Evolutionary conservation across 2,888 invertebrate species (phyloP).

Genomic region (Pandemis corylana): DNA sequence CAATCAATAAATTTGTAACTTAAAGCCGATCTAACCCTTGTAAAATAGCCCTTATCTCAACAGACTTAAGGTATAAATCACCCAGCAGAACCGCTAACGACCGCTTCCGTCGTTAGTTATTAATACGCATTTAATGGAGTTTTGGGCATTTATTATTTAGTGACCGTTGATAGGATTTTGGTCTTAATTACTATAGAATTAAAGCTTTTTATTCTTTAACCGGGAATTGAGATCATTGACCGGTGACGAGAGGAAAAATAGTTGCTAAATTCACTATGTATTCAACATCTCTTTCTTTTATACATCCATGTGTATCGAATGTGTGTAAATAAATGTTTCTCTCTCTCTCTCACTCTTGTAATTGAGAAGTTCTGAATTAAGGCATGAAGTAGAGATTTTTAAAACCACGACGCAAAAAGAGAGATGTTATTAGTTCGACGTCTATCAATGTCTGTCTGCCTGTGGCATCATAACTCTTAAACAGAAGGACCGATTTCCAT

Average conservation of each 20-base stretch:
- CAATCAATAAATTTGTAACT: slow-evolving; percentile 30
- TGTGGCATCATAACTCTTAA: no score
- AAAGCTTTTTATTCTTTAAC: not conserved
- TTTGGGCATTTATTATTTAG: slow-evolving; percentile 12
- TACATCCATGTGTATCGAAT: no score
- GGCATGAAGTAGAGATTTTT: not conserved
- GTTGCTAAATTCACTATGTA: not conserved
- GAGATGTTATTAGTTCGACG: no score
- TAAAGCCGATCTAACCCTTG: not conserved
- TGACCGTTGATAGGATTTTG: slow-evolving; percentile 12
- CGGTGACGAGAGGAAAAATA: not conserved
- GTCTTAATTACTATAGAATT: slow-evolving; percentile 14
- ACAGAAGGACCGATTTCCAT: no score
- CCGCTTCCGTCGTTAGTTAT: slow-evolving; percentile 18
- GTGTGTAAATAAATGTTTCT: no score
- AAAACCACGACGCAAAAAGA: no score
- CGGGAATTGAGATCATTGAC: not conserved
- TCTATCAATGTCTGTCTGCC: no score
- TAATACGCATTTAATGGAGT: slow-evolving; percentile 31
- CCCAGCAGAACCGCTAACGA: slow-evolving; percentile 21
- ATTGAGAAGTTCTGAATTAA: no score
- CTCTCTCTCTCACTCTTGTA: no score
- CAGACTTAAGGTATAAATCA: slow-evolving; percentile 19
- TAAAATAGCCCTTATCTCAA: slow-evolving; percentile 21
- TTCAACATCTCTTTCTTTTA: no score